These are phyloP conservation scores for Leuciscus idus DNA, from an alignment of 2,113 vertebrate genomes.

Conservation along the genomic window DNA sequence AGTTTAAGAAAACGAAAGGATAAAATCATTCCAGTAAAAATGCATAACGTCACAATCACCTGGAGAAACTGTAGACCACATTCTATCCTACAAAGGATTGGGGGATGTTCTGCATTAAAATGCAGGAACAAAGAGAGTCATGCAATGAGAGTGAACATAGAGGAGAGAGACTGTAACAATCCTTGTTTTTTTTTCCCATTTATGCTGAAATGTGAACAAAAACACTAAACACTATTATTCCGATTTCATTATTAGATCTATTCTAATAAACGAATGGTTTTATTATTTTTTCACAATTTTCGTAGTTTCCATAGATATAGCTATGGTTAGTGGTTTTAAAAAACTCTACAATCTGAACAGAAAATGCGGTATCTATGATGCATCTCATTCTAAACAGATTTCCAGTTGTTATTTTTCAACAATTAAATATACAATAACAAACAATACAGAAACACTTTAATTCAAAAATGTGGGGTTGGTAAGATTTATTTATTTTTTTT, in stretches of 20 bases:
- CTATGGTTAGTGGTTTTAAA: background rate
- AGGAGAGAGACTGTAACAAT: background rate
- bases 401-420: background rate
- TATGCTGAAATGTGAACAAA: background rate
- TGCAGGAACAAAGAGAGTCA: background rate
- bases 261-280: background rate
- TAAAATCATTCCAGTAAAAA: background rate
- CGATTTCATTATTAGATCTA: background rate
- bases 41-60: background rate
- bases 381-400: background rate
- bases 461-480: background rate
- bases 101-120: conserved; percentile 1
- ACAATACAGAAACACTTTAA: background rate
- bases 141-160: background rate
- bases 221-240: background rate
- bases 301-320: background rate
- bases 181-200: background rate
- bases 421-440: background rate
- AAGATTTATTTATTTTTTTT: background rate
- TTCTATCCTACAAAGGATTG: background rate
- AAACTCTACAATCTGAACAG: background rate
- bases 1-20: background rate
- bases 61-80: background rate
- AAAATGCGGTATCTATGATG: background rate
- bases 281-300: background rate